Evolutionary conservation across 92 coral and sea anemone genomes (phyloP).

Genomic region (Blastomussa wellsi): DNA sequence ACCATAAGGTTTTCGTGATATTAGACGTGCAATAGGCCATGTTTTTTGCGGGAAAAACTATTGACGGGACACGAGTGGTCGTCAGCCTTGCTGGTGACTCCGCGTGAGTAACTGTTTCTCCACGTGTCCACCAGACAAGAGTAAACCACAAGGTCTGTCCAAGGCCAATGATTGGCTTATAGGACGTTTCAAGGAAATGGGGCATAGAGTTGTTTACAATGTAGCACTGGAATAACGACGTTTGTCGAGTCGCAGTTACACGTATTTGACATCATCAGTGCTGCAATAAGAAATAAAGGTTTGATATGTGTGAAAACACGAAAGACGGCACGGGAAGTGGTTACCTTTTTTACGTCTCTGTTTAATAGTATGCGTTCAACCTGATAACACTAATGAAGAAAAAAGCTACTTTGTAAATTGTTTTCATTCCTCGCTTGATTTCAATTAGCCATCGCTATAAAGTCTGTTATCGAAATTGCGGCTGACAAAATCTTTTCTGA

Average conservation of each 20-base stretch:
- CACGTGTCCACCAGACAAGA: conserved; percentile 26
- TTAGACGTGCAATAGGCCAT: conserved; percentile 8
- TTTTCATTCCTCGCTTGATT: conserved; percentile 20
- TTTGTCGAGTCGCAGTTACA: neutral
- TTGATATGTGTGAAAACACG: conserved; percentile 23
- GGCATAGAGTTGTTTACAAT: conserved; percentile 27
- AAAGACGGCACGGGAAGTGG: conserved; percentile 3
- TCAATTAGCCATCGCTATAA: conserved; percentile 7
- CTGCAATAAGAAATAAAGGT: neutral
- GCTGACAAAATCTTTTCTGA: neutral
- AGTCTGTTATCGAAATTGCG: conserved; percentile 4
- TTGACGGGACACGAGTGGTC: conserved; percentile 4
- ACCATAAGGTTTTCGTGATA: neutral
- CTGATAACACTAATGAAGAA: neutral
- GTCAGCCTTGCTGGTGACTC: conserved; percentile 21
- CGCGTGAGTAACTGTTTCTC: conserved; percentile 15
- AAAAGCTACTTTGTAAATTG: conserved; percentile 16
- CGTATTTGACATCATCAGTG: neutral
- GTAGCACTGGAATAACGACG: conserved; percentile 5
- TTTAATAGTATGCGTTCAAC: neutral
- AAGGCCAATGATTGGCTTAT: conserved; percentile 28
- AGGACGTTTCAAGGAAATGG: conserved; percentile 19
- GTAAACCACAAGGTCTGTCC: conserved; percentile 22
- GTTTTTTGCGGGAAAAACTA: neutral
- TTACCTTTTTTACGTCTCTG: neutral